Conservation (phyloP, 2,113 vertebrate species). For the Saimiri boliviensis region DNA sequence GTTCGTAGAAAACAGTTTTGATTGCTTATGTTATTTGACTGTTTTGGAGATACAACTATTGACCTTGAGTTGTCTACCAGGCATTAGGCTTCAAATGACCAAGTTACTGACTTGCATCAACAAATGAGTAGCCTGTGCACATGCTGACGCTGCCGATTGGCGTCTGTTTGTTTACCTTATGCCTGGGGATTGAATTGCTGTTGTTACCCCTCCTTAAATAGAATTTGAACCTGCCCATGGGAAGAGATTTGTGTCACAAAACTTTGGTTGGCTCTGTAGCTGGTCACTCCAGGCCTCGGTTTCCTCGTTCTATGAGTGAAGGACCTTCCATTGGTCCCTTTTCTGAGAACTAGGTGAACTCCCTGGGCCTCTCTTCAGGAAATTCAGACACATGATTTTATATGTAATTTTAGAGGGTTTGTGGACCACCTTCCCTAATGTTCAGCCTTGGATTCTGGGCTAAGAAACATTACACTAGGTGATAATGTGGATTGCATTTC, state of each 20-base stretch:
- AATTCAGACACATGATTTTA: not conserved
- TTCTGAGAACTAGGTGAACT: not conserved
- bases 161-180: not conserved
- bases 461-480: not conserved
- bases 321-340: not conserved
- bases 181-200: not conserved
- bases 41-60: not conserved
- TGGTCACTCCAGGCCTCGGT: not conserved
- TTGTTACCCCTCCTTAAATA: not conserved
- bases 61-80: not conserved
- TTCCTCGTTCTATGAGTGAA: not conserved
- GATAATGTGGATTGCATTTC: not conserved
- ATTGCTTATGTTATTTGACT: not conserved
- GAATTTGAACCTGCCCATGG: not conserved
- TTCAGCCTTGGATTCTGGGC: not conserved
- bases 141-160: not conserved
- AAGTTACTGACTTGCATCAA: not conserved
- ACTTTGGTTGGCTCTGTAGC: not conserved
- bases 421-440: not conserved
- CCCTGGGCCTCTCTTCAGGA: not conserved
- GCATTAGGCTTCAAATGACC: not conserved
- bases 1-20: not conserved
- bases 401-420: not conserved
- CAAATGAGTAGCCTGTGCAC: not conserved
- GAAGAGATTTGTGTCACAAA: not conserved